Base-by-base conservation (phyloP, 2,113 vertebrate genomes). In the Pipa parva region DNA sequence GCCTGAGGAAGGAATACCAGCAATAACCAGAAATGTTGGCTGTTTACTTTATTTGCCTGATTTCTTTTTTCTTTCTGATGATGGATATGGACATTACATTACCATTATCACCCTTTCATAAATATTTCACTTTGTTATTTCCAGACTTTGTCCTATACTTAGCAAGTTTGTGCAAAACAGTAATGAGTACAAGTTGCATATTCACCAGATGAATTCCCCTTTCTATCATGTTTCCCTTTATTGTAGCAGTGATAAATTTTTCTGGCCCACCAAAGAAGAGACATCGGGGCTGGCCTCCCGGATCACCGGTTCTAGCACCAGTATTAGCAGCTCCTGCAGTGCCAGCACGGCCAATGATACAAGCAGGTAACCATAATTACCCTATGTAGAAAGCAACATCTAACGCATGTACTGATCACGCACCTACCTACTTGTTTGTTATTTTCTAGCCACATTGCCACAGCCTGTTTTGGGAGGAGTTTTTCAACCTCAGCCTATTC, bases 251-350 rank as follows among this genome's bases (percentile, higher is more conserved):
- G 26, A 90, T 98, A 87, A 84, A 86, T 51, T 88, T 79, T 81
- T 92, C 93, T 5, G 97, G 93, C 4, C 97, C 97, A 48, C 97
- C 95, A 21, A 99, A 99, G 85, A 99, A 99, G 77, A 90, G 97
- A 2, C 97, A 99, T 76, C 87, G 95, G 25, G 92, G 95, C 72
- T 99, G 97, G 97, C 92, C 92, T 73, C 92, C 93, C 46, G 88
- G 81, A n/a, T 79, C 94, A 0, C 78, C 91, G 51, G 79, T 91
- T 24, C 84, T 91, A 0, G 80, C 91, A 45, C 84, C 94, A 29
- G 82, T 83, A 4, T 83, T 90, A 12, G 84, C 90, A 1, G 85
- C 90, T 42, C 88, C 95, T 42, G 87, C 93, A 45, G 92, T 95
- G 27, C 76, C 93, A 8, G 73, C 94, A 60, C 88, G 89, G 1